A percentile compares a stretch with the other conserved stretches of the same genome.
Conservation (phyloP, 2,797 vertebrate species). For the Cercopithecus diana region DNA sequence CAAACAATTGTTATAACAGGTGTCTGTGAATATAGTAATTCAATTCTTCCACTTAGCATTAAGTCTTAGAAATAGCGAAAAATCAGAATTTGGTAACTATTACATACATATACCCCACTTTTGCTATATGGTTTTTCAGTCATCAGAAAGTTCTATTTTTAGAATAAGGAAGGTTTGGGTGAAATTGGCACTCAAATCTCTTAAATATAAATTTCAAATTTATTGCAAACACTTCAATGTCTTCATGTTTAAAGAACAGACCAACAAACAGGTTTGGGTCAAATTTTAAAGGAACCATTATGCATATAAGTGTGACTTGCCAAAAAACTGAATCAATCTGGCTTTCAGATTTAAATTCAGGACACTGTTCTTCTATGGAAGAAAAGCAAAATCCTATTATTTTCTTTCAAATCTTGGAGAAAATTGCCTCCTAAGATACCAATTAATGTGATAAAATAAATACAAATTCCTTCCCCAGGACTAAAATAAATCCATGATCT, state of each 20-base stretch:
- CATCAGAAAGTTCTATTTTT: conserved; percentile 13
- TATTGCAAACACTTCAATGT: background rate
- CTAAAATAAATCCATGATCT: conserved; percentile 57
- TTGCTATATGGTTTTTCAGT: background rate
- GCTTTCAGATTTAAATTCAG: conserved; percentile 6
- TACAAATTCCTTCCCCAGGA: conserved; percentile 72
- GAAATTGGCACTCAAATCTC: conserved; percentile 8
- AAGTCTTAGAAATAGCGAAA: conserved; percentile 12
- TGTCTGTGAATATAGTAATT: conserved; percentile 1
- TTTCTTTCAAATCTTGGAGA: conserved; percentile 19
- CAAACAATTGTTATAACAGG: conserved; percentile 18
- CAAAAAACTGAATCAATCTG: conserved; percentile 18
- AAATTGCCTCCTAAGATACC: conserved; percentile 22
- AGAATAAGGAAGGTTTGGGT: background rate
- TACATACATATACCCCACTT: background rate
- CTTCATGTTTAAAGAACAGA: background rate
- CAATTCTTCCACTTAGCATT: conserved; percentile 36
- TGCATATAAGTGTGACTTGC: background rate
- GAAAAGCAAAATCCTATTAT: conserved; percentile 41
- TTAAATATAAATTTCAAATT: conserved; percentile 31
- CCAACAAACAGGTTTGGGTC: background rate
- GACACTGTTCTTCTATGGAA: conserved; percentile 4
- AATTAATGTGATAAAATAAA: conserved; percentile 36
- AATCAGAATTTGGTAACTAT: conserved; percentile 1
- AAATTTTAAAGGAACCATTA: conserved; percentile 40